Evolutionary conservation across 2,113 vertebrate genomes (phyloP), one percentile per base, ranked within the genome.

Genomic region (Sitta europaea): DNA sequence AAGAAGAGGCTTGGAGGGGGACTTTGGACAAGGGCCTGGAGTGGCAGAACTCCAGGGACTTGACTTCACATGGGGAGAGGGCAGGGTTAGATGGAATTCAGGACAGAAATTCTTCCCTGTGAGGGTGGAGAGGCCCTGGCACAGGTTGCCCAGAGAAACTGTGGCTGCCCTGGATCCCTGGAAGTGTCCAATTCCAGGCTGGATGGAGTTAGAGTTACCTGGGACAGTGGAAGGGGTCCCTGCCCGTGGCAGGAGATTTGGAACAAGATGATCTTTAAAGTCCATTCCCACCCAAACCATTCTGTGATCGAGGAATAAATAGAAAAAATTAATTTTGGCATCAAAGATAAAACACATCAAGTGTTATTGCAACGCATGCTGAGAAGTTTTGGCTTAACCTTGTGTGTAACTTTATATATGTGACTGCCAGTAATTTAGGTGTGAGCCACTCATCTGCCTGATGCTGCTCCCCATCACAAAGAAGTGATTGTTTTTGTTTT

Each of bases 191-290:
- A 65, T 35, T 16, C 40, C 48, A 40, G 13, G 18, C 1, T 63
- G 42, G 12, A 42, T 0, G 1, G 25, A 1, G 9, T 66, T 58
- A 43, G 51, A 51, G 22, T 18, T n/a, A 1, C 11, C 14, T 55
- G 42, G 18, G 1, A 0, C 22, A 5, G 14, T 23, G 33, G 28
- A 45, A 50, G 14, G 5, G 25, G 8, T 42, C 22, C 25, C 31
- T 23, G 31, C 10, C 15, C 19, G 20, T 58, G 33, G 22, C 22
- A 80, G 12, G 35, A 31, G 13, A 27, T 58, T 57, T 58, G 28
- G 36, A 51, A 20, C 19, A 20, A 28, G 38, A 24, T 45, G 23
- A 21, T 33, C 20, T 53, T 59, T 67, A 0, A 59, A n/a, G 45
- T 59, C 11, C 9, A 11, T 75, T 67, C 40, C 24, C 10, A 40